Percentiles rank a stretch among this genome's conserved stretches.
Evolutionary conservation across 2,888 invertebrate genomes (phyloP).

Genomic region (Thereva unica): DNA sequence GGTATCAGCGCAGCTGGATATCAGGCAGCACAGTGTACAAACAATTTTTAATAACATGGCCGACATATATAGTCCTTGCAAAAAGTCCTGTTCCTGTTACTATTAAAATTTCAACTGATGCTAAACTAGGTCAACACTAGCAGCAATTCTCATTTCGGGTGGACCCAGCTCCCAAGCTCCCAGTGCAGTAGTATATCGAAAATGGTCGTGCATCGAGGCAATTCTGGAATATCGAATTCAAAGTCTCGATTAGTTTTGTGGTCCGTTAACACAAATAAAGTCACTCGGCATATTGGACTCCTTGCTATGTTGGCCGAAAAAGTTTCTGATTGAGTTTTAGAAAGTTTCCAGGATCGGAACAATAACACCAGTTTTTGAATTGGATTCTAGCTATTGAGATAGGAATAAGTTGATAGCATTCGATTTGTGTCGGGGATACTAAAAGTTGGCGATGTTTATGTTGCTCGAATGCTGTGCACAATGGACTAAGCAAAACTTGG

Average conservation of each 20-base stretch:
- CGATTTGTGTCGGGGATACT: not conserved
- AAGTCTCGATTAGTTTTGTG: conserved; percentile 26
- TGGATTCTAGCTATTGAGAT: conserved; percentile 16
- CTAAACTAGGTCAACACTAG: too few species aligned
- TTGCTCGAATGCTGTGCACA: too few species aligned
- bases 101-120: too few species aligned
- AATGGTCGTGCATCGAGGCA: not conserved
- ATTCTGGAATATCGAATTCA: conserved; percentile 20
- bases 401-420: conserved; percentile 18
- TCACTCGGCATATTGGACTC: not conserved
- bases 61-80: too few species aligned
- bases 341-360: conserved; percentile 24
- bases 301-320: conserved; percentile 1
- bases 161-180: too few species aligned
- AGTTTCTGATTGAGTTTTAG: conserved; percentile 30
- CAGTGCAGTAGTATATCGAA: not conserved
- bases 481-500: too few species aligned
- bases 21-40: too few species aligned
- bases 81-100: too few species aligned
- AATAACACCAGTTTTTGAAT: conserved; percentile 26
- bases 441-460: too few species aligned
- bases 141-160: too few species aligned
- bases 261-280: conserved; percentile 28
- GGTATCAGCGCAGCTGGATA: conserved; percentile 50
- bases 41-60: too few species aligned